phyloP scores from a whole-genome alignment of 2,113 vertebrate genomes.

The Pygathrix nemaeus region DNA sequence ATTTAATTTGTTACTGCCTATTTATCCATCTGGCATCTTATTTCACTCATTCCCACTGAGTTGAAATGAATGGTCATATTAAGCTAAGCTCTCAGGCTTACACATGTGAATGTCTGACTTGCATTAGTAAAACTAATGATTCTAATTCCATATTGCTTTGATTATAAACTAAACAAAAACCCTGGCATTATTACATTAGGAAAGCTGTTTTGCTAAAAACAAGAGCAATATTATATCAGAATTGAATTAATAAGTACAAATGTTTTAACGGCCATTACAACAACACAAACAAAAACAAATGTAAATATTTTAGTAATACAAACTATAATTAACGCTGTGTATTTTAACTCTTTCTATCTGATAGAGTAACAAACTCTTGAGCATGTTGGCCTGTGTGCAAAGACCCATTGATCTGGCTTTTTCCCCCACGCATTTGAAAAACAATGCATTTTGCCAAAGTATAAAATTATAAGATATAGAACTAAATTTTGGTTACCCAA shows the following conservation, averaged over 20 bases:
- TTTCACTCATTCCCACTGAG: conserved; percentile 31
- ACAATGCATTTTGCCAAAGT: not conserved
- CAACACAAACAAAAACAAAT: not conserved
- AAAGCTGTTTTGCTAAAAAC: conserved; percentile 29
- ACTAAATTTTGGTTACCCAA: not conserved
- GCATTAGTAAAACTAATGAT: conserved; percentile 58
- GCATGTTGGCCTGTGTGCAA: rapidly evolving
- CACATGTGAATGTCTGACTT: not conserved
- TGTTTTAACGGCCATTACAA: not conserved
- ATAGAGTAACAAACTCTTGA: not conserved
- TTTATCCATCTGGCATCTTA: conserved; percentile 69
- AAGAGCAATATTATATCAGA: not conserved
- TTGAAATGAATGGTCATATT: conserved; percentile 67
- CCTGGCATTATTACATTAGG: not conserved
- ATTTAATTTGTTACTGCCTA: conserved; percentile 62
- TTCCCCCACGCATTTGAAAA: not conserved
- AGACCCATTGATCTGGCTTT: not conserved
- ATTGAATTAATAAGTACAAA: conserved; percentile 1
- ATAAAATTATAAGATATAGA: not conserved
- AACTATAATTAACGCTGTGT: not conserved
- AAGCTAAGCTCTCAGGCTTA: conserved; percentile 36
- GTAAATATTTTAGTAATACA: not conserved
- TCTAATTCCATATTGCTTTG: conserved; percentile 58
- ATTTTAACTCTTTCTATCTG: not conserved
- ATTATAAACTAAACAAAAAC: conserved; percentile 47